Evolutionary conservation across 2,888 invertebrate genomes (phyloP), one percentile per base, ranked within the genome.

Genomic region (Julus scanicus): DNA sequence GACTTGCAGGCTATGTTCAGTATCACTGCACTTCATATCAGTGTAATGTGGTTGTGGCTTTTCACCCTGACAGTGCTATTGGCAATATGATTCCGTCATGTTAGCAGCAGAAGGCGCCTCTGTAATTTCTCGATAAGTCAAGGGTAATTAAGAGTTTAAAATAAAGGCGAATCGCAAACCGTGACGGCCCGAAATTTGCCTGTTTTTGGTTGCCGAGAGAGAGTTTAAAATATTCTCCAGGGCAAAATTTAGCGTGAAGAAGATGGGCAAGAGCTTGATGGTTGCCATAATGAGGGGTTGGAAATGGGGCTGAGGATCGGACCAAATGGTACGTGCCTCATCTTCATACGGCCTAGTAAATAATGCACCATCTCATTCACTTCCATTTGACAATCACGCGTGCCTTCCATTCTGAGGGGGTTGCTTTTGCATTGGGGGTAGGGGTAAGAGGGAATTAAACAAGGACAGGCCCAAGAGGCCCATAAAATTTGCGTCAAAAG

Each of bases 401-500:
- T 63, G 20, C 20, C 63, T 5, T 5, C 63, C 63, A n/a, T 63
- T 63, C 20, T 9, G 6, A 20, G 63, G 63, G 63, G 15, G 63
- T 9, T n/a, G 63, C 15, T 63, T 29, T 29, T 29, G 29, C 29
- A 29, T 29, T 29, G 63, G 63, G 63, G 63, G 63, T 63, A 63
- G 63, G 63, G 63, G 63, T 63, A 63, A 63, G 84, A 84, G 84
- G 84, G 39, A 44, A 84, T 39, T 44, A 84, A 44, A 39, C 44
- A 84, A 84, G 84, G 39, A 84, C 84, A n/a, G 84, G 44, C 84
- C 84, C 84, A n/a, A 39, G 84, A 84, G 84, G 9, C n/a, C 84
- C 39, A 84, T 84, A 84, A 84, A 84, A 84, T 84, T 84, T 84
- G 84, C 84, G 84, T 84, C 40, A 63, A 63, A 63, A 63, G 63